phyloP scores from a whole-genome alignment of 2,113 vertebrate genomes.

The Riparia riparia region DNA sequence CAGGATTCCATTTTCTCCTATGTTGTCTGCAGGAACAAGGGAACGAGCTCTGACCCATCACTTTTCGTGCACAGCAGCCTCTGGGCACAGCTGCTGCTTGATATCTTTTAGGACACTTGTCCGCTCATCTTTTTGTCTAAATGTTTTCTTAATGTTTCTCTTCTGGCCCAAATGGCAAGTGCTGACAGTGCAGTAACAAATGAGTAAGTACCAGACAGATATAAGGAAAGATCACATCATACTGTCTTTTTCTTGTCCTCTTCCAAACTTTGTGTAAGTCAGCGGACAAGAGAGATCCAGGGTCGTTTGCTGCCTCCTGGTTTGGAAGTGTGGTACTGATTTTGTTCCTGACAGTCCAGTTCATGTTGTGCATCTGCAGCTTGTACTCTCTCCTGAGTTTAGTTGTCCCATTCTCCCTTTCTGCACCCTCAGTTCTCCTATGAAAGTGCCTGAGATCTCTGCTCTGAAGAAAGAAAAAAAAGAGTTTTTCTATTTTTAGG shows the following conservation, averaged over 20 bases:
- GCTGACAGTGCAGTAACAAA: conserved; percentile 2
- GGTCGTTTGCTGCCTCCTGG: not conserved
- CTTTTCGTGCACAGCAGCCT: not conserved
- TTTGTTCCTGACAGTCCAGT: not conserved
- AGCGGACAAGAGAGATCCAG: not conserved
- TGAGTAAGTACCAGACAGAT: not conserved
- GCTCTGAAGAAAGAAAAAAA: not conserved
- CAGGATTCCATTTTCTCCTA: not conserved
- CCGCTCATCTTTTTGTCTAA: conserved; percentile 17
- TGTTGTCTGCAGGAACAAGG: not conserved
- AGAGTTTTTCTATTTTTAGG: not conserved
- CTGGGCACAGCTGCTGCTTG: not conserved
- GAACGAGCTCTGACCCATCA: not conserved
- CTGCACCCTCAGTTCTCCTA: not conserved
- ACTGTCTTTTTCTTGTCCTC: not conserved
- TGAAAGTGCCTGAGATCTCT: not conserved
- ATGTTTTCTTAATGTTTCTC: conserved; percentile 2
- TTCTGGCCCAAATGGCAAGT: not conserved
- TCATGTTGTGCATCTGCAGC: not conserved
- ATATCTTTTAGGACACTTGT: not conserved
- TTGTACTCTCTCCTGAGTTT: not conserved
- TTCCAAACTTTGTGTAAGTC: not conserved
- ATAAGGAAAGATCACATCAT: not conserved
- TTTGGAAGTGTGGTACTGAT: not conserved
- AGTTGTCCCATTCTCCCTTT: not conserved